Evolutionary conservation across 2,113 vertebrate species (phyloP).

Genomic region (Cyanocitta stelleri): DNA sequence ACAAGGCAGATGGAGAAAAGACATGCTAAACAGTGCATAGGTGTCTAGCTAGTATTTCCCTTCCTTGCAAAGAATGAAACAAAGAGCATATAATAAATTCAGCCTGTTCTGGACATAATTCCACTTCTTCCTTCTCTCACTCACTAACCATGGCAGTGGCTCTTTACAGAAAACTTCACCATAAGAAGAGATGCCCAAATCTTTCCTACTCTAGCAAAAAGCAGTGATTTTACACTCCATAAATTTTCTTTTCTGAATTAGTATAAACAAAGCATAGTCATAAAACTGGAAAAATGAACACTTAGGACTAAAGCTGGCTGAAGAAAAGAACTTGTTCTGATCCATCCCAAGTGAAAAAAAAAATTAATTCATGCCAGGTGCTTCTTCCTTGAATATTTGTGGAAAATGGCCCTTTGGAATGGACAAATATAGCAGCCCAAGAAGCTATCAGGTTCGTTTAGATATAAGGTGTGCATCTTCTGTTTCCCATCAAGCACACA

Average conservation of each 20-base stretch:
- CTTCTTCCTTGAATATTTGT: neutral
- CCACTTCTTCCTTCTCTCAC: neutral
- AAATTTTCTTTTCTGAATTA: neutral
- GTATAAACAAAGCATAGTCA: neutral
- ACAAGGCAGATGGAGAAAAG: neutral
- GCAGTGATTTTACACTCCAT: neutral
- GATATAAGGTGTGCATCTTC: neutral
- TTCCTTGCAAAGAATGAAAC: neutral
- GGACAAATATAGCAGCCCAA: neutral
- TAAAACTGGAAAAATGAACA: neutral
- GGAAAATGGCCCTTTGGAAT: neutral
- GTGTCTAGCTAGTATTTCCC: neutral
- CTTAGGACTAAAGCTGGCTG: neutral
- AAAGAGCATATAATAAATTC: neutral
- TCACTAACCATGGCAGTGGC: neutral
- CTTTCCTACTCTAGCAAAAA: neutral
- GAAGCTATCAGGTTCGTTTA: neutral
- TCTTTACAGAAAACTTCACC: neutral
- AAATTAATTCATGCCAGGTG: accelerated
- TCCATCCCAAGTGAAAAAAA: neutral
- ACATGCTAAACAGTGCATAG: neutral
- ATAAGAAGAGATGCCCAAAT: neutral
- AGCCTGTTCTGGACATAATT: neutral
- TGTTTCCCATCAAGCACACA: neutral
- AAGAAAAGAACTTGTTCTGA: neutral